Base-by-base conservation (phyloP, 2,888 invertebrate species). In the Eurytoma californica region DNA sequence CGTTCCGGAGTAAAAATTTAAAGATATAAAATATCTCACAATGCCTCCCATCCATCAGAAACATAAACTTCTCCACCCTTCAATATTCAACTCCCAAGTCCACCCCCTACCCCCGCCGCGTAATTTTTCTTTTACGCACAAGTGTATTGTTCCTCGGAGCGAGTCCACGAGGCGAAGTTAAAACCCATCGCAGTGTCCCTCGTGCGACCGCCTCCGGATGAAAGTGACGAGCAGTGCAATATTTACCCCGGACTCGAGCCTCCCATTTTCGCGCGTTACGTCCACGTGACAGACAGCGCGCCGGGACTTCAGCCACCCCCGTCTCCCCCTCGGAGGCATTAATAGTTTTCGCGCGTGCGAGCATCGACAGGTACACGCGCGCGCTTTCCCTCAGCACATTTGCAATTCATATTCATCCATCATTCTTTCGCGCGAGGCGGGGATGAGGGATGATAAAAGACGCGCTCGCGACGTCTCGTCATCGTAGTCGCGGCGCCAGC, bases 331-430 rank as follows among this genome's bases (percentile, higher is more conserved):
- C 51, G 47, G 7, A 9, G 51, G 55, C 79, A 80, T 83, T 84
- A 83, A 84, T 82, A 84, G 81, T 84, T 83, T 82, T 80, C 72
- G 69, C 61, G 55, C 28, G 13, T n/a, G 47, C 28, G 13, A n/a
- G 30, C 53, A 53, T 53, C 53, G 55, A 20, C 53, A 60, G 55
- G 16, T 5, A 57, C 2, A 49, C 66, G 18, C n/a, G 72, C 30
- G 79, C 53, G 14, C 53, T 76, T 80, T 74, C 57, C 73, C 65
- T 51, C 76, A 78, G 73, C 72, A 68, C 72, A 83, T 84, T 81
- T 83, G 75, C 81, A 79, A 84, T 83, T 82, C 83, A 80, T 82
- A 83, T 84, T 84, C 83, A 83, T 85, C 83, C 82, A 79, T 85
- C 83, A 84, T 79, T 60, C 69, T 67, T 77, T 76, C 30, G 20